These are phyloP conservation scores for Ptychochromis oligacanthus DNA, from an alignment of 2,113 vertebrate species.

Conservation along the genomic window DNA sequence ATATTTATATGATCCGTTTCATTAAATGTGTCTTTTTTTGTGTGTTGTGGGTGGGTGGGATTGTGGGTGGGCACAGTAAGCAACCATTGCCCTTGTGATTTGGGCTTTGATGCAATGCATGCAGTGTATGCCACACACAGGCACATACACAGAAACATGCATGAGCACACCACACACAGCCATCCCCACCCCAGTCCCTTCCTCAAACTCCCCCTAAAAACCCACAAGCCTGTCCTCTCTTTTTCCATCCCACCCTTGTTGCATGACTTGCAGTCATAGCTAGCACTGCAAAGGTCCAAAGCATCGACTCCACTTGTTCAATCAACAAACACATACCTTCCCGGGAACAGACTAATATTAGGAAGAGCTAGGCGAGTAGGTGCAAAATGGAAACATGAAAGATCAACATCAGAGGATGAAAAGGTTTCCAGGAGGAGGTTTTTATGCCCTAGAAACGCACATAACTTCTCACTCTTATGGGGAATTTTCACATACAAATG, in stretches of 20 bases:
- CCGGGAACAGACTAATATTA: slow-evolving; percentile 41
- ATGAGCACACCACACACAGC: slow-evolving; percentile 4
- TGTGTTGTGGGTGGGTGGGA: slow-evolving; percentile 18
- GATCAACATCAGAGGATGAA: slow-evolving; percentile 6
- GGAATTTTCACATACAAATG: slow-evolving; percentile 35
- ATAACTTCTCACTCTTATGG: slow-evolving; percentile 21
- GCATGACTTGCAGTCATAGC: not conserved
- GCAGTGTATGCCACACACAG: slow-evolving; percentile 41
- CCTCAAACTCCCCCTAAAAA: not conserved
- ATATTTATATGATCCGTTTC: slow-evolving; percentile 15
- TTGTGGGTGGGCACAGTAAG: slow-evolving; percentile 21
- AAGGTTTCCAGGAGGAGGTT: slow-evolving; percentile 22
- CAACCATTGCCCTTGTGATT: slow-evolving; percentile 27
- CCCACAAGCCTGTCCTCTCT: not conserved
- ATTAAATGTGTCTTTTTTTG: slow-evolving; percentile 21
- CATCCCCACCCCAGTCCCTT: not conserved
- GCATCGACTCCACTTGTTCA: slow-evolving; percentile 10
- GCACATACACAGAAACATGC: slow-evolving; percentile 21
- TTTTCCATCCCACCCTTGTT: slow-evolving; percentile 14
- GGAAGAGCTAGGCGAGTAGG: slow-evolving; percentile 38
- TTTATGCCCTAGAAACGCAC: slow-evolving; percentile 2
- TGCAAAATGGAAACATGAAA: slow-evolving; percentile 39
- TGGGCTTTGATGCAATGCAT: slow-evolving; percentile 31
- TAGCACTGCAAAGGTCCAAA: slow-evolving; percentile 16
- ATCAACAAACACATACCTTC: slow-evolving; percentile 26